A percentile compares a stretch with the other conserved stretches of the same genome.
Conservation (phyloP, 2,888 invertebrate species). For the Drymonia ruficornis region DNA sequence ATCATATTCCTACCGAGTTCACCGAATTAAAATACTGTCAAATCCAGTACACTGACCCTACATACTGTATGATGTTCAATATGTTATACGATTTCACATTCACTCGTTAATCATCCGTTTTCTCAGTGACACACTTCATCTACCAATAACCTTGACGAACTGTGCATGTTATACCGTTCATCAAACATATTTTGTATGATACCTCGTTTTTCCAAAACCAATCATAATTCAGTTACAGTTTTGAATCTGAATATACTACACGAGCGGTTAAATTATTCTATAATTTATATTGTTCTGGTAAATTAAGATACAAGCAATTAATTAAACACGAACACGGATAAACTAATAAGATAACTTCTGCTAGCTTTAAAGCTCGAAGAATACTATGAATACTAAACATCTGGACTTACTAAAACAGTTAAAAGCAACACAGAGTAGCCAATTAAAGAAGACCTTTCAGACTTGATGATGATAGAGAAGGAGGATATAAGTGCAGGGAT, state of each 20-base stretch:
- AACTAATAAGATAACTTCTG: no score
- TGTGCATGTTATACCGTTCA: conserved; percentile 15
- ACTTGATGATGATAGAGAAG: background rate
- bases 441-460: conserved; percentile 17
- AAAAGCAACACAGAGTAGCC: conserved; percentile 12
- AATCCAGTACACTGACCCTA: conserved; percentile 27
- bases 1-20: background rate
- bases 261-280: no score
- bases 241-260: no score
- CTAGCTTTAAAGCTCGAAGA: no score
- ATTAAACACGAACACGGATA: no score
- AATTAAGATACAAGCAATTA: no score
- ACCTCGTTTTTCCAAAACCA: no score
- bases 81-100: conserved; percentile 25
- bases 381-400: conserved; percentile 15
- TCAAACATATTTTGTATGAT: conserved; percentile 1
- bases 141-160: conserved; percentile 35
- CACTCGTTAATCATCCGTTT: conserved; percentile 33
- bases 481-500: background rate
- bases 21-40: conserved; percentile 2
- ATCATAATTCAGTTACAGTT: no score
- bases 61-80: conserved; percentile 12
- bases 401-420: conserved; percentile 18
- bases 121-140: conserved; percentile 48
- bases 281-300: no score